Evolutionary conservation across 2,113 vertebrate species (phyloP).

Genomic region (Colaptes auratus): DNA sequence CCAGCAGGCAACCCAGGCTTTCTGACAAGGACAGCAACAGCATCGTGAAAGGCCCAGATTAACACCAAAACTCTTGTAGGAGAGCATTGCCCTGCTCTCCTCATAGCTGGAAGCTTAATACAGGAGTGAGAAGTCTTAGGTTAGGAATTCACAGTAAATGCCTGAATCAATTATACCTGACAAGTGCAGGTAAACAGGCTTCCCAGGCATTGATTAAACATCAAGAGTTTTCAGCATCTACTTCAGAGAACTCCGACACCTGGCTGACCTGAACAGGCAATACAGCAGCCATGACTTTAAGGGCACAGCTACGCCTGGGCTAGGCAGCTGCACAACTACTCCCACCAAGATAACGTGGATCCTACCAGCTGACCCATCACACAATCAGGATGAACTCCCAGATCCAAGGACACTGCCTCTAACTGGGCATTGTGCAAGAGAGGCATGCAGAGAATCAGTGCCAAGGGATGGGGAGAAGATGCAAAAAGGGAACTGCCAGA

Average conservation of each 20-base stretch:
- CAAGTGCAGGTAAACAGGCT: conserved; percentile 9
- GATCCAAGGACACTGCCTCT: background rate
- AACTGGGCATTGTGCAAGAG: too few species aligned
- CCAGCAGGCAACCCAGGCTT: conserved; percentile 13
- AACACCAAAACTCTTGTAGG: background rate
- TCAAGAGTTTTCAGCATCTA: background rate
- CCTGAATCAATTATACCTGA: conserved; percentile 15
- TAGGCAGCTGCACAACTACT: background rate
- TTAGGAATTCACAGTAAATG: conserved; percentile 32
- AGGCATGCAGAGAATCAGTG: background rate
- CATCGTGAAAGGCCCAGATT: background rate
- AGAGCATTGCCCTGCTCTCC: background rate
- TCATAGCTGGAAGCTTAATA: background rate
- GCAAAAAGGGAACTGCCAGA: background rate
- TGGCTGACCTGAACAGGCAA: background rate
- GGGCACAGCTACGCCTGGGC: background rate
- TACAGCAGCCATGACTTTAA: accelerated
- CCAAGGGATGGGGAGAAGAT: background rate
- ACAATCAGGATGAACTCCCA: background rate
- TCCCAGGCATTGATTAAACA: conserved; percentile 31
- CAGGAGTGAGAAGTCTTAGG: background rate
- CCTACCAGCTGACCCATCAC: background rate
- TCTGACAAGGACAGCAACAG: conserved; percentile 23
- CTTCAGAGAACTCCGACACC: background rate
- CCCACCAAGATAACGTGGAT: background rate